Conservation (phyloP, 2,888 invertebrate genomes). For the Linnaemya tessellans region DNA sequence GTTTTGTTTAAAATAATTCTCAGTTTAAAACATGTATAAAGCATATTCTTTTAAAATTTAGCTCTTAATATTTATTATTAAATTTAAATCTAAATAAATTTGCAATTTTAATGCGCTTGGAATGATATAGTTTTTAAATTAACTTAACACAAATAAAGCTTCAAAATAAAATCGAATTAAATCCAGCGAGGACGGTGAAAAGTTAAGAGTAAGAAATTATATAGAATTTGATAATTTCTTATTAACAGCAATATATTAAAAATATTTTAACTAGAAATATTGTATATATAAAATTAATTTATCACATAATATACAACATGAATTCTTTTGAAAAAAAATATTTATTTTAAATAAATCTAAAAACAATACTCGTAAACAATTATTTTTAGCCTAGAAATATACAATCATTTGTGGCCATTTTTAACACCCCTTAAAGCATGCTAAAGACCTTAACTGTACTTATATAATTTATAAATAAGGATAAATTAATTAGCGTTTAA, state of each 20-base stretch:
- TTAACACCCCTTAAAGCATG: slow-evolving; percentile 22
- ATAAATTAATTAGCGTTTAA: neutral
- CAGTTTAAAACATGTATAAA: slow-evolving; percentile 51
- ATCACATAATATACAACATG: slow-evolving; percentile 62
- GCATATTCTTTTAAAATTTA: slow-evolving; percentile 33
- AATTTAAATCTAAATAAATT: slow-evolving; percentile 30
- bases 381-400: slow-evolving; percentile 16
- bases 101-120: slow-evolving; percentile 4
- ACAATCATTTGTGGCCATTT: neutral
- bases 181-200: slow-evolving; percentile 65
- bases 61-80: neutral
- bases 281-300: slow-evolving; percentile 52
- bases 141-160: slow-evolving; percentile 59
- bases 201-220: slow-evolving; percentile 41
- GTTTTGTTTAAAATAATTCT: slow-evolving; percentile 24
- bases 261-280: slow-evolving; percentile 57
- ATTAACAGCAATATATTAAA: slow-evolving; percentile 12
- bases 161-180: slow-evolving; percentile 47
- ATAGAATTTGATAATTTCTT: neutral
- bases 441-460: slow-evolving; percentile 5
- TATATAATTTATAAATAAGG: neutral
- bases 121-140: neutral
- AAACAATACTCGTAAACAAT: slow-evolving; percentile 16
- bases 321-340: slow-evolving; percentile 13
- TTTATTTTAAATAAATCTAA: neutral